Evolutionary conservation across 2,888 invertebrate genomes (phyloP), one percentile per base, ranked within the genome.

Genomic region (Pocota personata): DNA sequence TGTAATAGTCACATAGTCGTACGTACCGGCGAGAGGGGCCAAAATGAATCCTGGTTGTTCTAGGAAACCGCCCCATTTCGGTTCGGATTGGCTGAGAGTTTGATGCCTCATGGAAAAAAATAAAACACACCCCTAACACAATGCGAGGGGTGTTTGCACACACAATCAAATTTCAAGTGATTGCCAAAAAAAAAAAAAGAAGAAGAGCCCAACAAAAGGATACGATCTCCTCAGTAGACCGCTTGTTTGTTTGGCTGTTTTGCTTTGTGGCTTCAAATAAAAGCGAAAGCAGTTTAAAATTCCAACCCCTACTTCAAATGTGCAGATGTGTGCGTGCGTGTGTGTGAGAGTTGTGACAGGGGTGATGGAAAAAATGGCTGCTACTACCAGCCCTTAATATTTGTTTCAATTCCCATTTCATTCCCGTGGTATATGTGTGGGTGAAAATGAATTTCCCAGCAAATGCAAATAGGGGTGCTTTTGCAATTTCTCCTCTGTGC

Each of bases 201-300:
- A 30, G 40, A 3, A 40, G 37, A 24, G 14, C 2, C 21, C 24
- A 37, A 55, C 67, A 52, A 79, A 73, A 67, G 62, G 62, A 73
- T 62, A 58, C 62, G 21, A 48, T 57, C 52, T 66, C 21, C 27
- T 71, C 19, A 12, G 32, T 21, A 64, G 58, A 10, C 35, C 50
- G 79, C 46, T 58, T 43, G 55, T 55, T 62, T 71, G 30, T 75
- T 35, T 46, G 48, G 5, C 52, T 48, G 62, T 32, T 24, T 62
- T 52, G 64, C 35, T 55, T 58, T 69, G 52, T n/a, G 69, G 64
- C 60, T 69, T 84, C 16, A 80, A 75, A 69, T 69, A 84, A 84
- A 84, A 84, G 84, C 57, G 84, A 84, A 84, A 84, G 84, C 84
- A 80, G 62, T 84, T 84, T 43, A 84, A 84, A 78, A 67, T 24